Percentiles rank a stretch among this genome's conserved stretches.
Conservation (phyloP, 2,888 invertebrate species). For the Drosophila macrothrix region DNA sequence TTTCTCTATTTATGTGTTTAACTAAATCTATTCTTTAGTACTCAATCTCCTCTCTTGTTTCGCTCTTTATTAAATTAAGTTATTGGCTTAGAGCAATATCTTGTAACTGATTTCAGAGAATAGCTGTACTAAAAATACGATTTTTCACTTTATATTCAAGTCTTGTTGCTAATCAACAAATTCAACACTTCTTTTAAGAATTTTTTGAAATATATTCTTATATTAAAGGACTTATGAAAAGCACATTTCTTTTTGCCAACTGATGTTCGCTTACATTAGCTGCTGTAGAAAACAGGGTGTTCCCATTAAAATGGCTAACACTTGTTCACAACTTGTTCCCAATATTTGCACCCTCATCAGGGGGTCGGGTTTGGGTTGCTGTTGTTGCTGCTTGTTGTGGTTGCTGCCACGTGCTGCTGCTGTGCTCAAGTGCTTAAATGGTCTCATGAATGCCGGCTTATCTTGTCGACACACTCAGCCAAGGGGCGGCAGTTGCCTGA, state of each 20-base stretch:
- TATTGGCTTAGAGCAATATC: background rate
- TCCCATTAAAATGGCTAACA: background rate
- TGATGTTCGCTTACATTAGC: background rate
- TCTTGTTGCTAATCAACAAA: background rate
- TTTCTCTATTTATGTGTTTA: background rate
- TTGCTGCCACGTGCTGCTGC: conserved; percentile 9
- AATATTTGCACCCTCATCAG: background rate
- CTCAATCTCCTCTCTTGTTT: background rate
- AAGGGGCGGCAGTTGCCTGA: background rate
- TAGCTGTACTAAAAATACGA: background rate
- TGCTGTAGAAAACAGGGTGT: background rate
- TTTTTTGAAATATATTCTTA: background rate
- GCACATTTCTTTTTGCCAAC: background rate
- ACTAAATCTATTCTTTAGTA: background rate
- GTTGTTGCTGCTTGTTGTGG: background rate
- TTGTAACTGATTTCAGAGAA: background rate
- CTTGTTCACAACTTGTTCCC: background rate
- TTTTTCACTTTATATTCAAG: background rate
- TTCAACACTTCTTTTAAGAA: background rate
- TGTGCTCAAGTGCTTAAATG: conserved; percentile 48
- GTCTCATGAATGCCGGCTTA: conserved; percentile 73
- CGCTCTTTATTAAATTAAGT: background rate
- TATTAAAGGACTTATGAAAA: background rate
- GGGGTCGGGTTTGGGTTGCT: background rate
- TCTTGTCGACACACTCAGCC: conserved; percentile 75